Evolutionary conservation across 1,140 invertebrate genomes (phyloP), one percentile per base, ranked within the genome.

Genomic region (Babylonia areolata): DNA sequence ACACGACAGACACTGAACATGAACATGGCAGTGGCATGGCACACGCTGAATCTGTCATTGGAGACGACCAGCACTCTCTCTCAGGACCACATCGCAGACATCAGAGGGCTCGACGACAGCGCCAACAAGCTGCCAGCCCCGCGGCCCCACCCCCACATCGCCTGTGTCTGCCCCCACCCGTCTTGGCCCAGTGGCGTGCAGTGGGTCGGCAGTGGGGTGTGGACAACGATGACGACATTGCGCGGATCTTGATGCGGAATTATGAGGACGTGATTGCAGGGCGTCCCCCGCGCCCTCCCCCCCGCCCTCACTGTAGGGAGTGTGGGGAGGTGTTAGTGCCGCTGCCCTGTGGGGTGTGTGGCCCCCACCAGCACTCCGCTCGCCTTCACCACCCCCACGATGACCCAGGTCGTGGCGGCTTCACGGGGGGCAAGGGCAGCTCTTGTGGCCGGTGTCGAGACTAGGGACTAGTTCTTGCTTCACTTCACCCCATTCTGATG

Each of bases 161-260:
- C 20, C 71, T 84, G 12, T 28, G 35, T 31, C 58, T 84, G n/a
- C 64, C 64, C 17, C 37, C n/a, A 20, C 17, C 37, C 0, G 15
- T 84, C 11, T 5, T 73, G 3, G 82, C 58, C 28, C 58, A 73
- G 39, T 84, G 82, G 82, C 82, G 69, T 11, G 17, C 33, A 5
- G 69, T 84, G 12, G 82, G 82, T n/a, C 33, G 15, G 20, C 64
- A 84, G 40, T 84, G 82, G 82, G 82, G 82, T 31, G 35, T 84
- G 28, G 31, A 73, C 3, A 28, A 71, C 39, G 69, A 84, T 40
- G 69, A 73, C n/a, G 64, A 84, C 37, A 84, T 84, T 46, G 82
- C 82, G 0, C 64, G 40, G 11, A 31, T 84, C n/a, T 69, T 84
- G 33, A n/a, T 84, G 64, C 37, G 64, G 28, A 37, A 73, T 35